Conservation (phyloP, 2,113 vertebrate genomes). For the Pseudopipra pipra region DNA sequence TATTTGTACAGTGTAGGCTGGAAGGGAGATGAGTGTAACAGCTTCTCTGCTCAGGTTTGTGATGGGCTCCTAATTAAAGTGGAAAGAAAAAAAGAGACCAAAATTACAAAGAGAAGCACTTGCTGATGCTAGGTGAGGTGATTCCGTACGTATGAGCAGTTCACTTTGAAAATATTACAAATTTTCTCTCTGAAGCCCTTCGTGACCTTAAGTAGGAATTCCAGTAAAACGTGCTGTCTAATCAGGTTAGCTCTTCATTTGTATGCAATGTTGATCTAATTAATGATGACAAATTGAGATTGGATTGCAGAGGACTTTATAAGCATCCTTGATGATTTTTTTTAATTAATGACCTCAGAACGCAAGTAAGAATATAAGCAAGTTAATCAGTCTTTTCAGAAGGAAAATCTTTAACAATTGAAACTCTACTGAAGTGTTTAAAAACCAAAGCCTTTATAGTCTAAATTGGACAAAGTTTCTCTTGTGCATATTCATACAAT, state of each 20-base stretch:
- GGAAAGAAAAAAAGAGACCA: rapidly evolving
- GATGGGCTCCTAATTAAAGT: not conserved
- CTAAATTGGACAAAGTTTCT: not conserved
- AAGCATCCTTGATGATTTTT: constrained; percentile 42
- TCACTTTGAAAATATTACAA: constrained; percentile 15
- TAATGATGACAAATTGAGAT: constrained; percentile 69
- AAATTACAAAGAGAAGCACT: not conserved
- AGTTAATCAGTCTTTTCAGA: constrained; percentile 35
- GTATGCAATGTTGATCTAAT: constrained; percentile 54
- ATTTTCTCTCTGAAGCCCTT: constrained; percentile 48
- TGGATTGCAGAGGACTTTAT: constrained; percentile 58
- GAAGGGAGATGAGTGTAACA: not conserved
- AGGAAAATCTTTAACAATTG: constrained; percentile 11
- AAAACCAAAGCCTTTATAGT: not conserved
- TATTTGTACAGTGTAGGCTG: not conserved
- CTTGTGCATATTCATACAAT: rapidly evolving
- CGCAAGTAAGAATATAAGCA: not conserved
- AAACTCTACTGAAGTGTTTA: not conserved
- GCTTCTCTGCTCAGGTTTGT: not conserved
- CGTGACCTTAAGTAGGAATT: constrained; percentile 46
- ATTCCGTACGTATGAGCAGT: constrained; percentile 3
- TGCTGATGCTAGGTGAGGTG: not conserved
- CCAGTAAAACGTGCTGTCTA: constrained; percentile 61
- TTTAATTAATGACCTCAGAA: constrained; percentile 48
- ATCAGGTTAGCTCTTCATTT: constrained; percentile 50